phyloP scores from a whole-genome alignment of 2,113 vertebrate genomes.

The Pelvicachromis taeniatus region DNA sequence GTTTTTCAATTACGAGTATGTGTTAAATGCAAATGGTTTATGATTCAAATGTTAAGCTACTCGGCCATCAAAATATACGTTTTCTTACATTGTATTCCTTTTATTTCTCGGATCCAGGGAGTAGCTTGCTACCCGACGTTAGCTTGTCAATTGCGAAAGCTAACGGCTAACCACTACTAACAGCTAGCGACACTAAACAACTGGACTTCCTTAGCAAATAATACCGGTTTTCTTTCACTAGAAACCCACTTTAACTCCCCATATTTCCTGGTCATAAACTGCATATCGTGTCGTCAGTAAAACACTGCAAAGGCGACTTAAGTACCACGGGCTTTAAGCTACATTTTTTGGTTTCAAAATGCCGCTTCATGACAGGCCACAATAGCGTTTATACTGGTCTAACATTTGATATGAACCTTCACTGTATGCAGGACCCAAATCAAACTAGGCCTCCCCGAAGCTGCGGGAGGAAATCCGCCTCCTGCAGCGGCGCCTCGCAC shows the following conservation, averaged over 20 bases:
- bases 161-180: slow-evolving; percentile 24
- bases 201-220: not conserved
- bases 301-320: too few relatives aligned
- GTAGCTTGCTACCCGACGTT: not conserved
- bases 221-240: not conserved
- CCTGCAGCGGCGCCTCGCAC: not conserved
- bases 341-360: not conserved
- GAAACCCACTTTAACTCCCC: not conserved
- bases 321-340: not conserved
- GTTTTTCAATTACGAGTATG: fast-evolving
- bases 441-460: slow-evolving; percentile 51
- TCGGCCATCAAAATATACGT: not conserved
- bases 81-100: not conserved
- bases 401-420: slow-evolving; percentile 1
- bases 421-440: slow-evolving; percentile 3
- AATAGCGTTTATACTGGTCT: not conserved
- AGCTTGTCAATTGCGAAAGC: slow-evolving; percentile 8
- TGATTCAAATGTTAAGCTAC: fast-evolving
- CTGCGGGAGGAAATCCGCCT: slow-evolving; percentile 19
- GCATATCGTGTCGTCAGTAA: too few relatives aligned
- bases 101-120: not conserved
- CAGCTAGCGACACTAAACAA: slow-evolving; percentile 21
- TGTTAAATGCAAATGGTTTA: fast-evolving
- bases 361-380: slow-evolving; percentile 18
- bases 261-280: not conserved